phyloP scores from a whole-genome alignment of 1,140 invertebrate genomes.

The Drosophila nebulosa region DNA sequence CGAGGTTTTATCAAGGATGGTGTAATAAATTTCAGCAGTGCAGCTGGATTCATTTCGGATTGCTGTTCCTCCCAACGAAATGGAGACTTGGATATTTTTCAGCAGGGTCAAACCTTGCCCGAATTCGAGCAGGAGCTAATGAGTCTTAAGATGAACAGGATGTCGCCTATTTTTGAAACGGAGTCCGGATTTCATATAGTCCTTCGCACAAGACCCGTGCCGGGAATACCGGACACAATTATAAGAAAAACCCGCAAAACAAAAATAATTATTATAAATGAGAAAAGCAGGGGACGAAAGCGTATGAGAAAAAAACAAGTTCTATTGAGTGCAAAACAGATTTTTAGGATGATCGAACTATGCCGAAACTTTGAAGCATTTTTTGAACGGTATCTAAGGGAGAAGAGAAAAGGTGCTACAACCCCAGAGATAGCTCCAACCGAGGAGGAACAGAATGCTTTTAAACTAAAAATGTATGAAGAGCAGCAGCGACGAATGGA shows the following conservation, averaged over 20 bases:
- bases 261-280: background rate
- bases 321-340: background rate
- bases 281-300: background rate
- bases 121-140: background rate
- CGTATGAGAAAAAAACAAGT: background rate
- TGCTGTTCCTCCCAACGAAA: background rate
- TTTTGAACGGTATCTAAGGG: background rate
- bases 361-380: background rate
- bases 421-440: background rate
- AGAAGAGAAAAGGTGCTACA: no score
- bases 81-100: background rate
- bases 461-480: background rate
- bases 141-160: background rate
- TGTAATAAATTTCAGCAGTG: background rate
- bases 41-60: background rate
- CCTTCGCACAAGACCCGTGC: background rate
- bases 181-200: background rate
- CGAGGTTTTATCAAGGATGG: background rate
- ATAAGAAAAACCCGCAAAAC: background rate
- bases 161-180: background rate
- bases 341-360: background rate
- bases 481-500: background rate
- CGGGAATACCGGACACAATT: background rate
- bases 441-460: background rate
- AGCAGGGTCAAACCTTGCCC: background rate